Conservation (phyloP, 2,888 invertebrate genomes). For the Frankliniella fusca region DNA sequence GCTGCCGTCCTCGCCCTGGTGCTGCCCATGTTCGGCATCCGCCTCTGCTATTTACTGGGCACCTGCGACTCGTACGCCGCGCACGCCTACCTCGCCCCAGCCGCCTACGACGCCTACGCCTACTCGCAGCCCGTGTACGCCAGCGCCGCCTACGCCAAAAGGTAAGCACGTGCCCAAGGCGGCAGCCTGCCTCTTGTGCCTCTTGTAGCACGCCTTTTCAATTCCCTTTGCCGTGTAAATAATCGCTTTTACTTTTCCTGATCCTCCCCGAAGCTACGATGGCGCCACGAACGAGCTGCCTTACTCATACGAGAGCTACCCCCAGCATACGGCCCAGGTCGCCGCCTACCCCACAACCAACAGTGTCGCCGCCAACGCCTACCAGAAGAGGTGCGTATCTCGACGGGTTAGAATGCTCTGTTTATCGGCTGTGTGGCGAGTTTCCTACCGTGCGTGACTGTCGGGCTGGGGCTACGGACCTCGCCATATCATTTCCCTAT, state of each 20-base stretch:
- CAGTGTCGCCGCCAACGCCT: slow-evolving; percentile 32
- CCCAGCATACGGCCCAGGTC: slow-evolving; percentile 3
- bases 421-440: not conserved
- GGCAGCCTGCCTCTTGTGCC: not conserved
- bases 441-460: not conserved
- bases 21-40: slow-evolving; percentile 40
- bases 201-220: not conserved
- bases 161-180: slow-evolving; percentile 31
- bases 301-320: slow-evolving; percentile 7
- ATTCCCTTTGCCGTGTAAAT: not conserved
- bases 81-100: slow-evolving; percentile 36
- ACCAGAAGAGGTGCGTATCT: slow-evolving; percentile 39
- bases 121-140: slow-evolving; percentile 32
- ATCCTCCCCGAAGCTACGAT: not conserved
- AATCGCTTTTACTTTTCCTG: too few species aligned
- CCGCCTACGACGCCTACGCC: slow-evolving; percentile 38
- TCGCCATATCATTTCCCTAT: not conserved
- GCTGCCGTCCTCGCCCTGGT: slow-evolving; percentile 39
- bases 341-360: slow-evolving; percentile 12
- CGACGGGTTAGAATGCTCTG: not conserved
- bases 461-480: not conserved
- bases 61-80: slow-evolving; percentile 38
- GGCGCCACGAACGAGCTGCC: slow-evolving; percentile 4
- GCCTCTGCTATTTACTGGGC: slow-evolving; percentile 41
- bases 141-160: slow-evolving; percentile 34